Base-by-base conservation (phyloP, 2,797 vertebrate species). In the Echiichthys vipera region DNA sequence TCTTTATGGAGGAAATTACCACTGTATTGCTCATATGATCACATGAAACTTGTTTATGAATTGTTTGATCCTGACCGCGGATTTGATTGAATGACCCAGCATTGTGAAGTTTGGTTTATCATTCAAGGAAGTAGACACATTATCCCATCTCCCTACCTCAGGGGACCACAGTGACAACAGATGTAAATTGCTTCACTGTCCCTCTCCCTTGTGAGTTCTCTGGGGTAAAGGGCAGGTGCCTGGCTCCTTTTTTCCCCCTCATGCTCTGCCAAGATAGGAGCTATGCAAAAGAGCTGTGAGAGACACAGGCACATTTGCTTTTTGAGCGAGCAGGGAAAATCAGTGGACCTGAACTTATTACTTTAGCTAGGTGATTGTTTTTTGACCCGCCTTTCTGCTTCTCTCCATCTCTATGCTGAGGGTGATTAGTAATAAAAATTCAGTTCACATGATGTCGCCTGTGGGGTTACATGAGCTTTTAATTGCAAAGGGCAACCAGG, bases 301-400 rank as follows among this genome's bases (percentile, higher is more conserved):
- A 76, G 81, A 77, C 69, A 40, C 30, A 78, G 66, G 67, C 76
- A 78, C 55, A 74, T 86, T 90, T 80, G 78, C 47, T 85, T 89
- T 74, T 74, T 45, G 84, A 77, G 76, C 77, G 70, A 67, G 49
- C n/a, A n/a, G n/a, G n/a, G 65, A 45, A 76, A 86, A 75, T 81
- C 83, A 84, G 67, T 88, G 81, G 83, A 87, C 77, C 80, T 76
- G 85, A 90, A 90, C 86, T 84, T 85, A 88, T 85, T 89, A 77
- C 72, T 79, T 78, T 45, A 68, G 45, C 75, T 32, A 22, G 61
- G 50, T 84, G 66, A 81, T 69, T 80, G 24, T 78, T 77, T 47
- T 54, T 47, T 37, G 8, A n/a, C 45, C 40, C 39, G 20, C 29
- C 24, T 62, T 46, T 57, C 59, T 45, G 42, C 30, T 36, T 72